Evolutionary conservation across 35 echinoderm and acorn worm species (phyloP), one percentile per base, ranked within the genome.

Genomic region (Strongylocentrotus purpuratus): DNA sequence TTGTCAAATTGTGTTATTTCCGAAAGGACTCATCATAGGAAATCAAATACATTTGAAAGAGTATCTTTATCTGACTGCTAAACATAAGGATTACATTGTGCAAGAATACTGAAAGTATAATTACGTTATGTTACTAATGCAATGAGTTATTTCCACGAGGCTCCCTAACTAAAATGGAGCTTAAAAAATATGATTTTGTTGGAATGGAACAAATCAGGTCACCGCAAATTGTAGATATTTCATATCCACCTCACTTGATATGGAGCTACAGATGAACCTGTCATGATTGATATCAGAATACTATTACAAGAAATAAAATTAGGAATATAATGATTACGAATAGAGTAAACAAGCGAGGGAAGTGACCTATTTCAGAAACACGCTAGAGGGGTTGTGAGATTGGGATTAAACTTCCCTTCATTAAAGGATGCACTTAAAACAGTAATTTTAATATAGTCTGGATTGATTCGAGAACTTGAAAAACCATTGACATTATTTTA

Each of bases 281-380:
- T 78, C 65, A 78, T n/a, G 65, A 78, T 78, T 78, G n/a, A 78
- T 78, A 22, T 78, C 65, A 78, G 65, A 78, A 78, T 78, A 78
- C 65, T 22, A 78, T 78, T 78, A 78, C 65, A 78, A 22, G 65
- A 78, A 78, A 78, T 22, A 78, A n/a, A 78, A 78, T 78, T 78
- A 78, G 65, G 65, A 22, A 78, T 78, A 28, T n/a, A 78, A 78
- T 78, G 65, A 78, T 78, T 22, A 78, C 20, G 65, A 78, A 28
- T 28, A 28, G 65, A 78, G 65, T 78, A 78, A 78, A 78, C 65
- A 78, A 78, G 20, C 25, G 22, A n/a, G n/a, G 65, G 65, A 78
- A 78, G 28, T 78, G 65, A 78, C 65, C 65, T 78, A 78, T 78
- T 78, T 78, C 20, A 78, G 20, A 78, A 6, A 78, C 5, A 78